Percentiles rank a stretch among this genome's conserved stretches.
Evolutionary conservation across 2,113 vertebrate species (phyloP).

Genomic region (Lagopus leucura): DNA sequence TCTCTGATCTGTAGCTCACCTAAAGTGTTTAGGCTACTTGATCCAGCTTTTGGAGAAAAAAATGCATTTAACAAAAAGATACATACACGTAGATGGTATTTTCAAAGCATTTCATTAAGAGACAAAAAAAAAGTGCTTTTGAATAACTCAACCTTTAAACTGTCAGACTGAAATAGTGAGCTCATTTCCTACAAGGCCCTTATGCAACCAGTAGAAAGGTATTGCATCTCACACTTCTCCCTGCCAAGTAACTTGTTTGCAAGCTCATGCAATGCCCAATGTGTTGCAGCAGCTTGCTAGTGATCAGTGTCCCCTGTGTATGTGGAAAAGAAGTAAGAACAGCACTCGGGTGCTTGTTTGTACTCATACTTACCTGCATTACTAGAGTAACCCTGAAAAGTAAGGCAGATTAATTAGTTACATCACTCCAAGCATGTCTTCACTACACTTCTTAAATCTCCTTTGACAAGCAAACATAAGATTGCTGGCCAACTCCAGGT

Average conservation of each 20-base stretch:
- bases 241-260: constrained; percentile 59
- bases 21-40: not conserved
- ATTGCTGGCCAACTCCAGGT: not conserved
- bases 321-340: not conserved
- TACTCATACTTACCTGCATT: not conserved
- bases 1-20: not conserved
- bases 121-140: not conserved
- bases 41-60: not conserved
- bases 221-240: constrained; percentile 57
- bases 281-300: not conserved
- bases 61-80: not conserved
- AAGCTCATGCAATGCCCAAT: constrained; percentile 38
- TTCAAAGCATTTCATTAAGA: constrained; percentile 29
- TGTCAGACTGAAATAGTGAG: not conserved
- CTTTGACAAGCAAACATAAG: not conserved
- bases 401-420: not conserved
- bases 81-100: not conserved
- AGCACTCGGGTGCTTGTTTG: constrained; percentile 13
- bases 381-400: constrained; percentile 3
- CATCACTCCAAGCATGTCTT: not conserved
- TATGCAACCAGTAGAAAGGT: constrained; percentile 61
- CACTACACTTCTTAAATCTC: not conserved
- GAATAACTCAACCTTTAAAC: not conserved
- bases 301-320: constrained; percentile 65
- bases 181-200: not conserved